phyloP scores from a whole-genome alignment of 2,113 vertebrate genomes.

The Chloropsis cyanopogon region DNA sequence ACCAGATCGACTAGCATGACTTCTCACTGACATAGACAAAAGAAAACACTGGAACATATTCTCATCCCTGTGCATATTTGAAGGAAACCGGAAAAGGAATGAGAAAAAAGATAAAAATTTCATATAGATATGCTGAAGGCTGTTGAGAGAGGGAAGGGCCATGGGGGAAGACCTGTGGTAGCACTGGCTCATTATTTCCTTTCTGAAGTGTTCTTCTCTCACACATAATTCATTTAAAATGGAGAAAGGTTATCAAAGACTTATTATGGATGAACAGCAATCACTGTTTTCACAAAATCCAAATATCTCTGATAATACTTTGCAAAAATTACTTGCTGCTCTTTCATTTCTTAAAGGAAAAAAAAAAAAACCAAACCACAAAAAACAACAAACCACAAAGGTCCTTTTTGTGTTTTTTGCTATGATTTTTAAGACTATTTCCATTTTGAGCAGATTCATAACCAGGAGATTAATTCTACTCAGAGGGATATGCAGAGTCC shows the following conservation, averaged over 20 bases:
- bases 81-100: not conserved
- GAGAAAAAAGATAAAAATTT: not conserved
- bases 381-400: not conserved
- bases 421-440: not conserved
- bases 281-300: not conserved
- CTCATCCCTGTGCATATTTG: not conserved
- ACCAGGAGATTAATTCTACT: not conserved
- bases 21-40: not conserved
- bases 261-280: not conserved
- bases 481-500: not conserved
- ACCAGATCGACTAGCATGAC: not conserved
- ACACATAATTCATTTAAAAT: not conserved
- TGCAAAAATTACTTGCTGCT: not conserved
- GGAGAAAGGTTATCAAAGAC: not conserved
- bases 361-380: not conserved
- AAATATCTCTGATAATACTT: not conserved
- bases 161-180: not conserved
- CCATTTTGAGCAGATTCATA: not conserved
- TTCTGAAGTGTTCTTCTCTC: not conserved
- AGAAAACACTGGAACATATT: not conserved
- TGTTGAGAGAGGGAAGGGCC: not conserved
- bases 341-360: not conserved
- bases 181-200: not conserved
- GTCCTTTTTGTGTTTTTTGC: not conserved
- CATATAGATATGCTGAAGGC: not conserved